These are phyloP conservation scores for Misgurnus mizolepis DNA, from an alignment of 2,113 vertebrate species.

Conservation along the genomic window DNA sequence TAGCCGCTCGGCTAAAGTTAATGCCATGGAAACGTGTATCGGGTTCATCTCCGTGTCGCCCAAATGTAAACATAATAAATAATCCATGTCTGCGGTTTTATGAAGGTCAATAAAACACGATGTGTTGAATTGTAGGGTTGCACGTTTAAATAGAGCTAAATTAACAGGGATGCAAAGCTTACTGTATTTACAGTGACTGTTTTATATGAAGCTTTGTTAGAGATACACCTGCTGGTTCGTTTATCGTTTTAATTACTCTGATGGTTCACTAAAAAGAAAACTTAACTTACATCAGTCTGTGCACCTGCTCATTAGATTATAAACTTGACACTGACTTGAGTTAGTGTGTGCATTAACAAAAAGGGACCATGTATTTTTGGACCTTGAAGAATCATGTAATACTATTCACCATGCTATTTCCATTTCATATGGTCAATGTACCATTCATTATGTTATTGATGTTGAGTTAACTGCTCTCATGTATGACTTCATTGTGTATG, in stretches of 20 bases:
- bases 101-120: background rate
- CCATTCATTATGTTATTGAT: background rate
- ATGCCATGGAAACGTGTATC: constrained; percentile 6
- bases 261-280: background rate
- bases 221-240: background rate
- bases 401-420: background rate
- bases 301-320: background rate
- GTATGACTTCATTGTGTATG: background rate
- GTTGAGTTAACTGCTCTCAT: background rate
- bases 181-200: background rate
- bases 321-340: background rate
- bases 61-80: background rate
- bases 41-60: background rate
- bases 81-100: background rate
- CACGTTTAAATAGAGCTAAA: background rate
- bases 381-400: too few species aligned
- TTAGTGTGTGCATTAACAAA: background rate
- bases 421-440: background rate
- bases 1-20: constrained; percentile 24
- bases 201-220: background rate
- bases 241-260: background rate
- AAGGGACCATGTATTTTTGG: background rate
- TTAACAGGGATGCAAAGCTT: background rate
- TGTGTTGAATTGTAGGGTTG: background rate
- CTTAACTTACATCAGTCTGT: background rate